Base-by-base conservation (phyloP, 2,888 invertebrate species). In the Phengaris arion region DNA sequence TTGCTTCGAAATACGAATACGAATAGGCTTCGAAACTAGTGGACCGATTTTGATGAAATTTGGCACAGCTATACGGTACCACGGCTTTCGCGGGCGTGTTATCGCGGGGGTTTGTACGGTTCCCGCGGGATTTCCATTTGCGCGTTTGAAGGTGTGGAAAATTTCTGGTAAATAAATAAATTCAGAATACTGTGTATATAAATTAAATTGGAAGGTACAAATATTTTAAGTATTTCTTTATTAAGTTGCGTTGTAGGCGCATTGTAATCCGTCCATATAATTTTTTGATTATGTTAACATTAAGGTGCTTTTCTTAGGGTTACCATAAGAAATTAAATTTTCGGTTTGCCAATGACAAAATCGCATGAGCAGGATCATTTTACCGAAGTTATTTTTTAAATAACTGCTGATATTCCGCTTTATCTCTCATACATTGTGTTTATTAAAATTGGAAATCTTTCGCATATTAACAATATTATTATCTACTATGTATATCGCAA, bases 241-340 rank as follows among this genome's bases (percentile, higher is more conserved):
- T 64, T 64, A 45, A 45, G 64, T 64, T 64, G 64, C 64, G 35
- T 64, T 35, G 35, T 64, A 13, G 5, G 22, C 59, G 22, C 64
- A 15, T 64, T 45, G 64, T 45, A 64, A 45, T 45, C 64, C 64
- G 64, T 64, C 64, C 64, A n/a, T 55, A 64, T 59, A 57, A 7
- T n/a, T 54, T 10, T 54, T 4, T 59, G 35, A 8, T 52, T 64
- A 64, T 64, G 12, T 64, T 13, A 1, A 12, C 22, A 22, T 9
- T 64, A 64, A 64, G 64, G 64, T 64, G 64, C 64, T 64, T 64
- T 64, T 12, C 35, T 12, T 35, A 35, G 35, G 64, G 64, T 64
- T 64, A 64, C 64, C 64, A 64, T 35, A 64, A 64, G 64, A 45
- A 64, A 64, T 64, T 64, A 12, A 64, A 64, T 35, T 2, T 35